Evolutionary conservation across 2,113 vertebrate species (phyloP).

Genomic region (Telmatochromis sp.): DNA sequence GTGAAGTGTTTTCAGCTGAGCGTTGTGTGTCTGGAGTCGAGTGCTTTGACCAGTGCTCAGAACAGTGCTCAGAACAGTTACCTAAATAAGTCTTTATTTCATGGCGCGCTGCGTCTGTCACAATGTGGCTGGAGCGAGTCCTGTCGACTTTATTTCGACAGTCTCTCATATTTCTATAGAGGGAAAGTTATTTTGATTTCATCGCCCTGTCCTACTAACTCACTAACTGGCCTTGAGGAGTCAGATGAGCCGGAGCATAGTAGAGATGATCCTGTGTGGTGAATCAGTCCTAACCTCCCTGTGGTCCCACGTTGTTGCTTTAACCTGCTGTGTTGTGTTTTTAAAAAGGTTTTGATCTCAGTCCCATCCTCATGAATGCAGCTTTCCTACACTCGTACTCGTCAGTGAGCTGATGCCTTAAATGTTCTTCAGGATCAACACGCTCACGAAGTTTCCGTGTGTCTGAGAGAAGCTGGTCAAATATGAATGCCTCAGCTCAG

Average conservation of each 20-base stretch:
- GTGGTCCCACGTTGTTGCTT: neutral
- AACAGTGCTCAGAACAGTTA: neutral
- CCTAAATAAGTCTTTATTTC: neutral
- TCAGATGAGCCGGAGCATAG: fast-evolving
- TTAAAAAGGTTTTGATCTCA: neutral
- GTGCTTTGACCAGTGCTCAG: fast-evolving
- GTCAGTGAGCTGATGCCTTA: neutral
- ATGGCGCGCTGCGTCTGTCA: neutral
- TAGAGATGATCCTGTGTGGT: neutral
- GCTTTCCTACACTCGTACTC: fast-evolving
- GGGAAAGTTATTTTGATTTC: neutral
- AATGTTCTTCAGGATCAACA: neutral
- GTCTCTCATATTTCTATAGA: neutral
- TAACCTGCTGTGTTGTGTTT: neutral
- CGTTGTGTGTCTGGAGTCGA: neutral
- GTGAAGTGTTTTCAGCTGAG: neutral
- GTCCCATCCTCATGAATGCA: neutral
- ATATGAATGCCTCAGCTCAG: neutral
- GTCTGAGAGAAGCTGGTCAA: neutral
- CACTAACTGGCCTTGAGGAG: neutral
- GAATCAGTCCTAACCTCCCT: neutral
- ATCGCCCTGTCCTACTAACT: neutral
- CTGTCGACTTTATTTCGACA: fast-evolving
- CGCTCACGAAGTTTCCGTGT: fast-evolving
- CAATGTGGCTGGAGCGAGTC: fast-evolving